Base-by-base conservation (phyloP, 1,140 invertebrate genomes). In the Drosophila kanapiae region DNA sequence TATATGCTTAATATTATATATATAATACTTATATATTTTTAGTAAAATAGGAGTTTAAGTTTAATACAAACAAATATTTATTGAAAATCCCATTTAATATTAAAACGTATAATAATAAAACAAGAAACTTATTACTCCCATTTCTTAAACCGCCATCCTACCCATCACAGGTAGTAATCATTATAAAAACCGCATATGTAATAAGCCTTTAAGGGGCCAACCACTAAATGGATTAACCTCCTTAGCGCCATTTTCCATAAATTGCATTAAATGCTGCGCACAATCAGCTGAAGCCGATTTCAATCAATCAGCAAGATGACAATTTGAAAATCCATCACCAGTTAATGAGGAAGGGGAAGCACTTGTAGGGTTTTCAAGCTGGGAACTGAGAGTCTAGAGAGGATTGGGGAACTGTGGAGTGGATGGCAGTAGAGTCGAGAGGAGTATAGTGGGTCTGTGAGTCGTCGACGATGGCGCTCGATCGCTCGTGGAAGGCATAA, bases 271-370 rank as follows among this genome's bases (percentile, higher is more conserved):
- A 69, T 35, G 64, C 27, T 40, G 59, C n/a, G 11, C 37, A 40
- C 56, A 81, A 61, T 38, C 51, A 67, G 59, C 51, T 51, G 42
- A 62, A 72, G 58, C 42, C 23, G 67, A 72, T 72, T 72, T 48
- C 43, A 49, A 27, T 59, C 69, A 72, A 72, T 72, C 69, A 72
- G 69, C 67, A 16, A 42, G 69, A 72, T 72, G 69, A 72, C 69
- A 72, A 56, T 59, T 72, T 72, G 68, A 42, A 72, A 72, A 72
- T 72, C 69, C 69, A 72, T 72, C 54, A 72, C 18, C 45, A 43
- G 43, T 72, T 80, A 69, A 59, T 63, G 74, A 80, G 65, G 48
- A 71, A 70, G 59, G 76, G 71, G 75, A 79, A 74, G 56, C 77
- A 54, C 68, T 78, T 78, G 61, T 61, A 80, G 72, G 54, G 81